These are phyloP conservation scores for Antrozous pallidus DNA, from an alignment of 2,797 vertebrate genomes.

Conservation along the genomic window DNA sequence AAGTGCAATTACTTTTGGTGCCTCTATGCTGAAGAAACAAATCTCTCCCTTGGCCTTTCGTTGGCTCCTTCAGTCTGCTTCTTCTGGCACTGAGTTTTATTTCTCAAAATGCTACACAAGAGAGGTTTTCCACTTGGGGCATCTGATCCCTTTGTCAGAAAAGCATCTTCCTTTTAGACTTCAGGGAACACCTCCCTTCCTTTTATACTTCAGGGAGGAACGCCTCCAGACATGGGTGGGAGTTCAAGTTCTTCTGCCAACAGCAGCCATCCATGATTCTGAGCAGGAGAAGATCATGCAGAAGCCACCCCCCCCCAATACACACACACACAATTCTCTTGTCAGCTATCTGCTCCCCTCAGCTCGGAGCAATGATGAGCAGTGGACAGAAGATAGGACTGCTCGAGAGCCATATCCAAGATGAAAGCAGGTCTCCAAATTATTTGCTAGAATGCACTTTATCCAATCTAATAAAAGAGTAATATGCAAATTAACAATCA, in stretches of 20 bases:
- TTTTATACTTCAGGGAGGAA: not conserved
- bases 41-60: conserved; percentile 51
- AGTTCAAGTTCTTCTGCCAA: not conserved
- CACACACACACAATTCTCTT: not conserved
- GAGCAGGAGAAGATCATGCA: not conserved
- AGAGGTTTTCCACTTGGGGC: not conserved
- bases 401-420: not conserved
- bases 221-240: not conserved
- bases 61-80: not conserved
- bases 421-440: not conserved
- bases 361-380: not conserved
- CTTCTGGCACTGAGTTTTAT: not conserved
- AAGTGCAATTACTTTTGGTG: conserved; percentile 47
- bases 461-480: no score
- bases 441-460: not conserved
- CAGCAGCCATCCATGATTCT: not conserved
- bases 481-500: no score
- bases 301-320: no score
- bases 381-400: not conserved
- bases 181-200: not conserved
- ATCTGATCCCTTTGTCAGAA: not conserved
- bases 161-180: not conserved
- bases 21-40: not conserved
- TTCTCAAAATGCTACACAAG: not conserved
- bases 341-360: not conserved